These are phyloP conservation scores for Bombylius major DNA, from an alignment of 2,888 invertebrate genomes.

Conservation along the genomic window DNA sequence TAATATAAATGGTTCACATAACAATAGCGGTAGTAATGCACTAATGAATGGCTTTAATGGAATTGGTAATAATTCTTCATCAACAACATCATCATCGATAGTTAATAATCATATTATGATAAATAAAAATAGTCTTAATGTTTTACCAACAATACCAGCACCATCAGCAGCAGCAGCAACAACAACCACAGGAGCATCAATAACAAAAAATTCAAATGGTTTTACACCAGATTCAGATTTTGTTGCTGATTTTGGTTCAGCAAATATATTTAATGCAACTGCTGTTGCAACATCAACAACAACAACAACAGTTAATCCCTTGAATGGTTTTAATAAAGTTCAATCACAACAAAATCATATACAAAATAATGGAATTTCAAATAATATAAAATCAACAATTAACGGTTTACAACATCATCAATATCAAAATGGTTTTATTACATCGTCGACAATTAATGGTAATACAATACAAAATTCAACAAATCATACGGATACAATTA, in stretches of 20 bases:
- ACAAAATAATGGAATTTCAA: not conserved
- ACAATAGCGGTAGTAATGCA: not conserved
- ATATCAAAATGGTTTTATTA: slow-evolving; percentile 2
- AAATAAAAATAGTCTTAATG: slow-evolving; percentile 12
- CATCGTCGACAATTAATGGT: not conserved
- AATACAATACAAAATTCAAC: not conserved
- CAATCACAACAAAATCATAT: not conserved
- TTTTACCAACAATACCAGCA: not conserved
- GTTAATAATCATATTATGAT: slow-evolving; percentile 3
- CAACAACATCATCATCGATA: not conserved
- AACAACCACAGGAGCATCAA: not conserved
- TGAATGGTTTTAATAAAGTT: slow-evolving; percentile 8
- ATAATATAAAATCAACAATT: not conserved
- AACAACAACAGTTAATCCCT: slow-evolving; percentile 21
- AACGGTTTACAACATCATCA: not conserved
- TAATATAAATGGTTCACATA: not conserved
- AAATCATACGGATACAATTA: slow-evolving; percentile 4
- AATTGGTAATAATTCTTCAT: slow-evolving; percentile 7
- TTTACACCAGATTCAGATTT: slow-evolving; percentile 41
- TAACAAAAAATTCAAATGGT: slow-evolving; percentile 18
- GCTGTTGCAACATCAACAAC: slow-evolving; percentile 11
- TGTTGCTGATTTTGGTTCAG: slow-evolving; percentile 58
- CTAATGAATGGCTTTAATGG: slow-evolving; percentile 26
- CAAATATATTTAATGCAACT: slow-evolving; percentile 57
- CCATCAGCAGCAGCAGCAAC: no score